Evolutionary conservation across 2,797 vertebrate genomes (phyloP), one percentile per base, ranked within the genome.

Genomic region (Acanthurus tractus): DNA sequence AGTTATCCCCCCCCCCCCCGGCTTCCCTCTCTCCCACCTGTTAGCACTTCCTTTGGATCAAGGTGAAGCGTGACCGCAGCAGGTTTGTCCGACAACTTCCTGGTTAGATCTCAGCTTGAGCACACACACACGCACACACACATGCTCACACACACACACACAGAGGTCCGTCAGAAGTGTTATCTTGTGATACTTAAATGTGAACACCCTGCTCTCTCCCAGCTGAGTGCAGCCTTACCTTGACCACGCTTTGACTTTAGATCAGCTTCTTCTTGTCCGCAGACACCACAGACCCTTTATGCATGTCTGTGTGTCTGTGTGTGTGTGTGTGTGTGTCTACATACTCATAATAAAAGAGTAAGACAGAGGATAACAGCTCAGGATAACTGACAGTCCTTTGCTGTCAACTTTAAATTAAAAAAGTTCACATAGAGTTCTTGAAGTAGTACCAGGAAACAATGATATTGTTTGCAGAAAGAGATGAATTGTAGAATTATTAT

Each of bases 241-340:
- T 36, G 4, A 17, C 25, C 64, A 53, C 53, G 67, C 56, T 74
- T 53, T 67, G 70, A 76, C 85, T 88, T 69, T 58, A 75, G 12
- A 63, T 70, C 46, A 59, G 61, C 58, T 63, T 59, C 73, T 8
- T 53, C 17, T 50, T 20, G 4, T 76, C 23, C 12, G 15, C 20
- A 34, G 14, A 34, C 14, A n/a, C 7, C 23, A 36, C n/a, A 6
- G 46, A 22, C 10, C 14, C 25, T 29, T 6, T 29, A 6, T 34
- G 45, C 57, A 34, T 44, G 17, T 40, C 40, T 46, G 55, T 55
- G 53, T 38, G 36, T 53, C 0, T 17, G 23, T 70, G 4, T 67
- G 25, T 38, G 52, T 65, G 34, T 38, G 1, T 9, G 2, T 63
- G 8, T 45, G n/a, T 44, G 11, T 53, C 2, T 14, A 15, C 17